Percentiles rank a stretch among this genome's conserved stretches.
phyloP scores from a whole-genome alignment of 2,113 vertebrate genomes.

The Phrynocephalus versicolor region DNA sequence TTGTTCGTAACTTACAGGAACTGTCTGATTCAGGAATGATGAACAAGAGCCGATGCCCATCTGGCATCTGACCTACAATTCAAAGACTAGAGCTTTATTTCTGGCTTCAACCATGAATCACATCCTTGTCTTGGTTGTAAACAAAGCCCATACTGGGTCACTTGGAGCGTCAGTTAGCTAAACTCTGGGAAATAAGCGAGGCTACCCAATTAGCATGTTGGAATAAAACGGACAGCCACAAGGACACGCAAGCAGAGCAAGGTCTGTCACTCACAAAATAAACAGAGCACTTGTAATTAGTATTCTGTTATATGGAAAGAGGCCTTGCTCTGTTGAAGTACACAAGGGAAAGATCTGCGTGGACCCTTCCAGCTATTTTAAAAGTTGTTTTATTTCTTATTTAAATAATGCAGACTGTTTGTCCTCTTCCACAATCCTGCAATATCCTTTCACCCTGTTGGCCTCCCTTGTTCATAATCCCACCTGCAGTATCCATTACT shows the following conservation, averaged over 20 bases:
- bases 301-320: neutral
- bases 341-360: neutral
- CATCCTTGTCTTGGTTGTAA: neutral
- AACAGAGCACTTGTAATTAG: neutral
- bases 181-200: neutral
- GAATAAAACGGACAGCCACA: neutral
- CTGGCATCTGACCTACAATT: conserved; percentile 11
- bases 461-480: neutral
- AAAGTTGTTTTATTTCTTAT: neutral
- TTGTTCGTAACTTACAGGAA: conserved; percentile 36
- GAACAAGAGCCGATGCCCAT: neutral
- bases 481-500: neutral
- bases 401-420: neutral
- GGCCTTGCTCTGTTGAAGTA: neutral
- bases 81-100: neutral
- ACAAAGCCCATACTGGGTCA: neutral
- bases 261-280: neutral
- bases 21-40: conserved; percentile 13
- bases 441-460: fast-evolving
- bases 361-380: neutral
- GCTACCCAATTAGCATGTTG: neutral
- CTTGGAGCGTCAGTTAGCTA: neutral
- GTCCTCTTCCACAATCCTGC: neutral
- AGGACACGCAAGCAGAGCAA: neutral
- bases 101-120: neutral